A percentile compares a stretch with the other conserved stretches of the same genome.
phyloP scores from a whole-genome alignment of 2,113 vertebrate species.

The Aplodontia rufa region DNA sequence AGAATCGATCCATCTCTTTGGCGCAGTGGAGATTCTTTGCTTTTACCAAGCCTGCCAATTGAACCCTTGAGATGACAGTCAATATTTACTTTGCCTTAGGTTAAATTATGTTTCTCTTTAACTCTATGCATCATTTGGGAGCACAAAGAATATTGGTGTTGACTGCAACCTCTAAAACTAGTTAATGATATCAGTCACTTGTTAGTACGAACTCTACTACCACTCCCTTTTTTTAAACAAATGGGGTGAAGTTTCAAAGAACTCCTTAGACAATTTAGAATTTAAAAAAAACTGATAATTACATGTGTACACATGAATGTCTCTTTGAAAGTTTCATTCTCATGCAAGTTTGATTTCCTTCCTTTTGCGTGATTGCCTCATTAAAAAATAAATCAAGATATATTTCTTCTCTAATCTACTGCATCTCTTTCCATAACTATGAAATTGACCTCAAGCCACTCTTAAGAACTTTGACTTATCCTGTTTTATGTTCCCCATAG shows the following conservation, averaged over 20 bases:
- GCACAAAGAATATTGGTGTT: conserved; percentile 1
- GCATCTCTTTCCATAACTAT: neutral
- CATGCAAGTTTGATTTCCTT: neutral
- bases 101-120: conserved; percentile 16
- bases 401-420: neutral
- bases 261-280: neutral
- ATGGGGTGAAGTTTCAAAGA: neutral
- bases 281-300: conserved; percentile 9
- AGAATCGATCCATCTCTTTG: neutral
- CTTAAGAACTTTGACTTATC: conserved; percentile 7
- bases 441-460: conserved; percentile 8
- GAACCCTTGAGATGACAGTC: conserved; percentile 3
- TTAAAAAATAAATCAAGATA: neutral
- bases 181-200: neutral
- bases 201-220: neutral
- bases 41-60: conserved; percentile 5
- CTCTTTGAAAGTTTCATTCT: conserved; percentile 20
- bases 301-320: neutral
- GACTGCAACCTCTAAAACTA: neutral
- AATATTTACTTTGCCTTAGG: conserved; percentile 35
- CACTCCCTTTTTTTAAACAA: conserved; percentile 2
- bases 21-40: neutral
- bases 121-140: neutral
- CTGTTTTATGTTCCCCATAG: neutral
- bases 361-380: neutral